Percentiles rank a stretch among this genome's conserved stretches.
These are phyloP conservation scores for Daphoenositta chrysoptera DNA, from an alignment of 2,113 vertebrate species.

Conservation along the genomic window DNA sequence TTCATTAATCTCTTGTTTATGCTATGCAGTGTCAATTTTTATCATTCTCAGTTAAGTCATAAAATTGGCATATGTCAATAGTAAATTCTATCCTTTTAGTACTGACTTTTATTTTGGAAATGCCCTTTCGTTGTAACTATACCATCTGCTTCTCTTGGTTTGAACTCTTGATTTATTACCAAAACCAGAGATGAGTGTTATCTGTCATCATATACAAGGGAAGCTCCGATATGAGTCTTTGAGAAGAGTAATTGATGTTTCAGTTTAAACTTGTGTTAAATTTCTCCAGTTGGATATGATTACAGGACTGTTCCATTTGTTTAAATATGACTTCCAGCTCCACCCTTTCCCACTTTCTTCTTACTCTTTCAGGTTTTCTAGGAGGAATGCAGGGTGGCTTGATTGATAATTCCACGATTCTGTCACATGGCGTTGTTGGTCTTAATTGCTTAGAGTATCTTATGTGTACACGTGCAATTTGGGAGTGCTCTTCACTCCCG, in stretches of 20 bases:
- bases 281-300: background rate
- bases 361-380: constrained; percentile 1
- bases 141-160: background rate
- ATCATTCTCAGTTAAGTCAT: background rate
- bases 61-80: background rate
- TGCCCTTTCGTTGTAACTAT: background rate
- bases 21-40: background rate
- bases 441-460: background rate
- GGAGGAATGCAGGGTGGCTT: background rate
- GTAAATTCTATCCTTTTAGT: background rate
- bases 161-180: background rate
- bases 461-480: background rate
- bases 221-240: background rate
- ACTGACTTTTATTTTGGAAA: background rate
- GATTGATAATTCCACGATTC: background rate
- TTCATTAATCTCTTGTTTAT: background rate
- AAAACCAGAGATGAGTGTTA: background rate
- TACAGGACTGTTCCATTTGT: background rate
- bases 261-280: background rate
- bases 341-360: background rate
- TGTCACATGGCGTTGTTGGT: background rate
- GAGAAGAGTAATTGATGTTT: background rate
- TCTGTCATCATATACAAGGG: background rate
- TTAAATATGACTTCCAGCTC: background rate
- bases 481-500: background rate